phyloP scores from a whole-genome alignment of 2,113 vertebrate species.

The Strigops habroptila region DNA sequence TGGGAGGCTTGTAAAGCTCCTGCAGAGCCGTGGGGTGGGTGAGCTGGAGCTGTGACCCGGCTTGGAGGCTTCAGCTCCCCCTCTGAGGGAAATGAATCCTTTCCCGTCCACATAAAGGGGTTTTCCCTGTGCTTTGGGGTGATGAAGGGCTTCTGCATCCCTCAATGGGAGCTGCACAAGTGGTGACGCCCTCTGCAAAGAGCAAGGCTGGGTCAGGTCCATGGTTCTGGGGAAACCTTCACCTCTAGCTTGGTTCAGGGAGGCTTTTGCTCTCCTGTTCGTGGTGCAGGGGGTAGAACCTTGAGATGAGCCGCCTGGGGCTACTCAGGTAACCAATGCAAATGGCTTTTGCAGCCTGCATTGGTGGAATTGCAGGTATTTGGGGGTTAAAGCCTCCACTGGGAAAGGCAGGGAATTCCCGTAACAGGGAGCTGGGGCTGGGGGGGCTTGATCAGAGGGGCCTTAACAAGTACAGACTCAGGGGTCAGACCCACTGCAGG shows the following conservation, averaged over 20 bases:
- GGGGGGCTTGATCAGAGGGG: background rate
- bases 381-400: background rate
- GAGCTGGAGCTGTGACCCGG: background rate
- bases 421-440: background rate
- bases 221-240: background rate
- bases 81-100: too few species aligned
- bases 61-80: background rate
- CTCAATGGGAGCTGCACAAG: background rate
- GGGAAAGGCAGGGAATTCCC: background rate
- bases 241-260: background rate
- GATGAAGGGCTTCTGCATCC: background rate
- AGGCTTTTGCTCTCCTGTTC: background rate
- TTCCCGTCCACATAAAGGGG: background rate
- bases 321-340: background rate
- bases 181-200: background rate
- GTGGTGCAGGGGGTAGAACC: background rate
- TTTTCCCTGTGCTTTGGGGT: background rate
- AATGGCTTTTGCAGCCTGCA: background rate
- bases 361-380: background rate
- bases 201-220: background rate
- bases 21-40: background rate
- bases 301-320: background rate
- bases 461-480: constrained; percentile 17
- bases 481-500: background rate
- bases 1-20: background rate